These are phyloP conservation scores for Pogona vitticeps DNA, from an alignment of 2,113 vertebrate species.

Conservation along the genomic window DNA sequence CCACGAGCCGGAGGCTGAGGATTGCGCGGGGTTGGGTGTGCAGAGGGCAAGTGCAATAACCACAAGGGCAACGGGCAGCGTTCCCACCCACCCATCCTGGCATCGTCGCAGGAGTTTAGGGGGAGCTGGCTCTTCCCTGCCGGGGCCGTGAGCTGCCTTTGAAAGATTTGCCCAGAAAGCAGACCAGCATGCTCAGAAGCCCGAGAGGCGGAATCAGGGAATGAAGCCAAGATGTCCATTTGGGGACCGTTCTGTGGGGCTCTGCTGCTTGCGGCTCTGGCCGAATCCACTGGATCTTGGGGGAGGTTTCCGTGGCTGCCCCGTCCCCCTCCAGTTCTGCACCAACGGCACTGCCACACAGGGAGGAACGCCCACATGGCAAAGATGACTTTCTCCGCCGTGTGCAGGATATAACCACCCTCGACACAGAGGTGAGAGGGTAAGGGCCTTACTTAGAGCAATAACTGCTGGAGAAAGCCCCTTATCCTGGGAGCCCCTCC, in stretches of 20 bases:
- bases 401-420: fast-evolving
- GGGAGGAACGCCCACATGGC: neutral
- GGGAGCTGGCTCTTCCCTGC: neutral
- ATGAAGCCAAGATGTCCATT: neutral
- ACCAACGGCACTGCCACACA: no score
- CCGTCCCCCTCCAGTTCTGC: no score
- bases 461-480: no score
- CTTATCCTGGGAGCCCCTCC: no score
- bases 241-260: no score
- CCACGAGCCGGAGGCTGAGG: fast-evolving
- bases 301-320: neutral
- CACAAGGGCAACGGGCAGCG: neutral
- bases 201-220: neutral
- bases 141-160: neutral
- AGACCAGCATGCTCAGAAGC: slow-evolving; percentile 16
- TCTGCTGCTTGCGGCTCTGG: no score
- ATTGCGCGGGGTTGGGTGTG: neutral
- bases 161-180: slow-evolving; percentile 36
- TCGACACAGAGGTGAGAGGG: no score
- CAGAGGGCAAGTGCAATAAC: slow-evolving; percentile 60
- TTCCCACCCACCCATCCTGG: no score
- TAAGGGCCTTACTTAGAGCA: neutral
- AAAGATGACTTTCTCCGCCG: neutral
- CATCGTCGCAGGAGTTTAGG: neutral
- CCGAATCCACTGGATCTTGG: neutral